A percentile compares a stretch with the other conserved stretches of the same genome.
phyloP scores from a whole-genome alignment of 2,797 vertebrate species.

The Thalassophryne amazonica region DNA sequence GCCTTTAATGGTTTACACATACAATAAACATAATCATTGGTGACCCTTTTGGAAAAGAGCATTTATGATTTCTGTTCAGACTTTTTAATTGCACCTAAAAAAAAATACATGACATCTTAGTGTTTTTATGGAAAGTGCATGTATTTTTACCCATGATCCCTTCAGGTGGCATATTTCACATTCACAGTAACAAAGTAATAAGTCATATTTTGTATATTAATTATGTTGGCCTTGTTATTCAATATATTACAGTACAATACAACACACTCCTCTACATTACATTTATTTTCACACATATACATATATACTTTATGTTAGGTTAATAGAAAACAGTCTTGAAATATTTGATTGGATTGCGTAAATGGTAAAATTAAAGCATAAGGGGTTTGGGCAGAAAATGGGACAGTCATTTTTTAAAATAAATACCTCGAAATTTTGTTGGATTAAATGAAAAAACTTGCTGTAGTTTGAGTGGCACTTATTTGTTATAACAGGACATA shows the following conservation, averaged over 20 bases:
- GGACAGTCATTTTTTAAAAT: constrained; percentile 24
- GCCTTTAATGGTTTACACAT: constrained; percentile 45
- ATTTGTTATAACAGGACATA: background rate
- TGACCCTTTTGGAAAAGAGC: constrained; percentile 11
- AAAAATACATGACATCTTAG: constrained; percentile 11
- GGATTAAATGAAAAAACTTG: background rate
- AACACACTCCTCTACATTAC: constrained; percentile 62
- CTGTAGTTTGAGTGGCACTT: background rate
- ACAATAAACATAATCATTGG: constrained; percentile 30
- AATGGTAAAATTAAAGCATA: constrained; percentile 65
- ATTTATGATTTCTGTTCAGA: constrained; percentile 7
- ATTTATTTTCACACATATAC: constrained; percentile 59
- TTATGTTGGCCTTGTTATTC: constrained; percentile 28
- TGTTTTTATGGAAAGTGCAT: constrained; percentile 3
- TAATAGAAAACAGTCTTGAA: constrained; percentile 67
- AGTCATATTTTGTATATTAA: constrained; percentile 14
- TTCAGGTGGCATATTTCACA: constrained; percentile 49
- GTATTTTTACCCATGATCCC: constrained; percentile 20
- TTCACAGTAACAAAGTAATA: constrained; percentile 47
- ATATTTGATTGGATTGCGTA: constrained; percentile 44
- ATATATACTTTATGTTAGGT: too few relatives aligned
- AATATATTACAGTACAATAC: constrained; percentile 63
- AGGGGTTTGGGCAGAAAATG: constrained; percentile 39
- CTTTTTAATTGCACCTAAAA: constrained; percentile 14
- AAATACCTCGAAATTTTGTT: background rate